phyloP scores from a whole-genome alignment of 2,888 invertebrate species.

The Bellardia pandia region DNA sequence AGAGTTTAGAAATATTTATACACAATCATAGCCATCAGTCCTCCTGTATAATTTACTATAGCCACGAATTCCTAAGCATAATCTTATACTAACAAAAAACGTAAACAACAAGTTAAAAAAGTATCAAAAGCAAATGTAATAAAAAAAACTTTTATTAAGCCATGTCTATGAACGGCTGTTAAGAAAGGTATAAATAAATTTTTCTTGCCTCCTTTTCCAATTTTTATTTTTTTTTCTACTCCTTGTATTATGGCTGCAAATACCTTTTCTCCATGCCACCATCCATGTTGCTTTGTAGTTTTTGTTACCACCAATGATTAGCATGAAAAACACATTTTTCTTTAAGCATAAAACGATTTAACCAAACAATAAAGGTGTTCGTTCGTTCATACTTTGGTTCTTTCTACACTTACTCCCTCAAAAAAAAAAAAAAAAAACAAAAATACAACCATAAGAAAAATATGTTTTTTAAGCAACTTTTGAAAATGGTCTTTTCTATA shows the following conservation, averaged over 20 bases:
- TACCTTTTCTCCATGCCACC: conserved; percentile 40
- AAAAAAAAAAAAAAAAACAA: conserved; percentile 5
- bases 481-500: neutral
- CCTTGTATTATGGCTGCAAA: conserved; percentile 33
- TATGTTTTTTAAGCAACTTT: conserved; percentile 64
- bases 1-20: conserved; percentile 21
- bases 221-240: conserved; percentile 8
- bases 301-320: conserved; percentile 57
- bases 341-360: conserved; percentile 68
- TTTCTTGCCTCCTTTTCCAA: conserved; percentile 15
- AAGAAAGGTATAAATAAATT: conserved; percentile 19
- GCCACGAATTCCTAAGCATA: conserved; percentile 36
- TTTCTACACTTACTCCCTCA: neutral
- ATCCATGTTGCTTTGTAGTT: conserved; percentile 22
- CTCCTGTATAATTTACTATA: neutral
- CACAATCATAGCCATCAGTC: neutral
- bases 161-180: conserved; percentile 47
- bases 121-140: neutral
- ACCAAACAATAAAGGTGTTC: conserved; percentile 40
- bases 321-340: conserved; percentile 76
- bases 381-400: neutral
- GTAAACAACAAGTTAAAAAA: conserved; percentile 27
- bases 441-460: conserved; percentile 59
- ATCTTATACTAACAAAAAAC: neutral
- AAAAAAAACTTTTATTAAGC: conserved; percentile 36